A percentile compares a stretch with the other conserved stretches of the same genome.
These are phyloP conservation scores for Tenodera sinensis DNA, from an alignment of 2,888 invertebrate genomes.

Conservation along the genomic window DNA sequence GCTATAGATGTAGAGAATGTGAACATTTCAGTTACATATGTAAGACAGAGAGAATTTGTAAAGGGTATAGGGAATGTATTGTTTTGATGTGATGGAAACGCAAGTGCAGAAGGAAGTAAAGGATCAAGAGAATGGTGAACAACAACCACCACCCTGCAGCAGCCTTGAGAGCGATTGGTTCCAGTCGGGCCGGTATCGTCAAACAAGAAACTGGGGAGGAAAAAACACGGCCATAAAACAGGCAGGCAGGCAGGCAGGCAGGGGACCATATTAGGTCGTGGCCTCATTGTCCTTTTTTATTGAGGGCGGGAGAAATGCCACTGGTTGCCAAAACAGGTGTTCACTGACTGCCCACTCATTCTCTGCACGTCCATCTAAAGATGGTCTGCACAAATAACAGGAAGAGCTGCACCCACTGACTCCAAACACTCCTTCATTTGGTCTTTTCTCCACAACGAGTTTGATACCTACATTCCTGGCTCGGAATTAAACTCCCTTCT, in stretches of 20 bases:
- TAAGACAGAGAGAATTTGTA: no score
- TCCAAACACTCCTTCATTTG: background rate
- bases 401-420: background rate
- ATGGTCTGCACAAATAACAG: background rate
- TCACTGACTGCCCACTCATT: background rate
- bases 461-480: background rate
- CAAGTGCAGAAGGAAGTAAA: no score
- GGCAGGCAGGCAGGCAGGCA: no score
- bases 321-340: slow-evolving; percentile 5
- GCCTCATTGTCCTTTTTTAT: background rate
- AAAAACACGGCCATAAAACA: background rate
- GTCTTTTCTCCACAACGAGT: background rate
- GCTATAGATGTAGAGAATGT: no score
- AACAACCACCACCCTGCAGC: no score
- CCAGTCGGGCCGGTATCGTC: background rate
- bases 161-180: background rate
- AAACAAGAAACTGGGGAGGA: background rate
- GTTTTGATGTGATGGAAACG: no score
- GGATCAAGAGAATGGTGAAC: no score
- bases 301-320: slow-evolving; percentile 1
- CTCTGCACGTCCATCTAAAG: background rate
- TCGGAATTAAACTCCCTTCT: no score
- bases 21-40: no score
- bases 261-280: background rate
- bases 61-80: no score